These are phyloP conservation scores for Subanguina moxae DNA, from an alignment of 1,140 invertebrate genomes.

Conservation along the genomic window DNA sequence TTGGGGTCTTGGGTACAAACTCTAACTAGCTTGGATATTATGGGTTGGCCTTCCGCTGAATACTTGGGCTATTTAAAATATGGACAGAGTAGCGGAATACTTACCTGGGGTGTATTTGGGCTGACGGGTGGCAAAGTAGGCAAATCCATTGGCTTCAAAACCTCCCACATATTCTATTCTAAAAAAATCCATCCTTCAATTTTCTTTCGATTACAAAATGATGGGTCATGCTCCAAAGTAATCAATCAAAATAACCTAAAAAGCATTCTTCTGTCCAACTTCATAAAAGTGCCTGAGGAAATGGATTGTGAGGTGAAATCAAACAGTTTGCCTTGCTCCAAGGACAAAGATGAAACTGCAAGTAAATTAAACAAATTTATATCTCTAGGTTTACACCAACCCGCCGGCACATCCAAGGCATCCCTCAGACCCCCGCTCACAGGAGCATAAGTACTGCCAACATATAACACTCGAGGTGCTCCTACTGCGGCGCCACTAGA, in stretches of 20 bases:
- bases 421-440: slow-evolving; percentile 41
- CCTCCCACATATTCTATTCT: slow-evolving; percentile 56
- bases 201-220: not conserved
- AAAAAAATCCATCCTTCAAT: slow-evolving; percentile 16
- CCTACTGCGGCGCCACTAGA: slow-evolving; percentile 2
- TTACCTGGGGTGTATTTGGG: slow-evolving; percentile 40
- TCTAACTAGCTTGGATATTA: slow-evolving; percentile 50
- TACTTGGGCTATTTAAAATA: not conserved
- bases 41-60: slow-evolving; percentile 30
- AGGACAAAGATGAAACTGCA: slow-evolving; percentile 35
- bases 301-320: slow-evolving; percentile 36
- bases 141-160: slow-evolving; percentile 53
- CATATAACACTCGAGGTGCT: slow-evolving; percentile 47
- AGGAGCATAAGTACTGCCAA: slow-evolving; percentile 51
- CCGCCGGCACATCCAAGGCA: slow-evolving; percentile 49
- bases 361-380: too few species aligned
- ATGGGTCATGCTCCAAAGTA: not conserved
- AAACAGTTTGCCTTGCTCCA: slow-evolving; percentile 36
- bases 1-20: slow-evolving; percentile 53
- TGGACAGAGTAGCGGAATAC: too few species aligned
- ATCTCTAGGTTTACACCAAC: too few species aligned
- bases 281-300: slow-evolving; percentile 47
- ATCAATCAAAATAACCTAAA: not conserved
- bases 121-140: slow-evolving; percentile 57
- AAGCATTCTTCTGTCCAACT: slow-evolving; percentile 18